Evolutionary conservation across 2,888 invertebrate genomes (phyloP).

Genomic region (Endotricha flammealis): DNA sequence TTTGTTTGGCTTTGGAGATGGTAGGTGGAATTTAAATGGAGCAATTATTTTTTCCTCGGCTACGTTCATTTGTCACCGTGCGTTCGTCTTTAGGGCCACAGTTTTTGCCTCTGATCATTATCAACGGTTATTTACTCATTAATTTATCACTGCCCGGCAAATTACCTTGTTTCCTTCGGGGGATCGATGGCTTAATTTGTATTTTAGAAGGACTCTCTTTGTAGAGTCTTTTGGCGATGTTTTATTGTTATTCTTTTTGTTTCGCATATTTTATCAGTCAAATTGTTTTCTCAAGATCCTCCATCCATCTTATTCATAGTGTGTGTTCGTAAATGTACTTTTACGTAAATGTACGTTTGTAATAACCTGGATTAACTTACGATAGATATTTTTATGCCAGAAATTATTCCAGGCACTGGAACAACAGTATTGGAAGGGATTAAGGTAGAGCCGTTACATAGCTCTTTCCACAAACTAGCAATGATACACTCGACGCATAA

Average conservation of each 20-base stretch:
- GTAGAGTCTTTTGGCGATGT: slow-evolving; percentile 7
- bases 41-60: slow-evolving; percentile 56
- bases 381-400: too few species aligned
- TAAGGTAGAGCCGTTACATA: too few species aligned
- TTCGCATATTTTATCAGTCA: background rate
- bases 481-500: too few species aligned
- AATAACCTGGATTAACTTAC: too few species aligned
- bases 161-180: slow-evolving; percentile 47
- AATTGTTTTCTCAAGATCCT: slow-evolving; percentile 1
- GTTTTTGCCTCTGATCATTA: slow-evolving; percentile 61
- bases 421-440: too few species aligned
- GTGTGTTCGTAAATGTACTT: too few species aligned
- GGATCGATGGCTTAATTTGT: slow-evolving; percentile 35
- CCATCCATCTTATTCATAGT: too few species aligned
- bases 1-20: slow-evolving; percentile 50
- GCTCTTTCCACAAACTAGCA: too few species aligned
- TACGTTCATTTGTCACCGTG: slow-evolving; percentile 54
- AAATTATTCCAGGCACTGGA: too few species aligned
- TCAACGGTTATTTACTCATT: slow-evolving; percentile 67
- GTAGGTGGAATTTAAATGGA: slow-evolving; percentile 51
- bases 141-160: slow-evolving; percentile 66
- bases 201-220: slow-evolving; percentile 16
- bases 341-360: too few species aligned
- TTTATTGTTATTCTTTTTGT: background rate
- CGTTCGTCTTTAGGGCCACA: slow-evolving; percentile 30